phyloP scores from a whole-genome alignment of 2,113 vertebrate genomes.

The Nothocercus nigrocapillus region DNA sequence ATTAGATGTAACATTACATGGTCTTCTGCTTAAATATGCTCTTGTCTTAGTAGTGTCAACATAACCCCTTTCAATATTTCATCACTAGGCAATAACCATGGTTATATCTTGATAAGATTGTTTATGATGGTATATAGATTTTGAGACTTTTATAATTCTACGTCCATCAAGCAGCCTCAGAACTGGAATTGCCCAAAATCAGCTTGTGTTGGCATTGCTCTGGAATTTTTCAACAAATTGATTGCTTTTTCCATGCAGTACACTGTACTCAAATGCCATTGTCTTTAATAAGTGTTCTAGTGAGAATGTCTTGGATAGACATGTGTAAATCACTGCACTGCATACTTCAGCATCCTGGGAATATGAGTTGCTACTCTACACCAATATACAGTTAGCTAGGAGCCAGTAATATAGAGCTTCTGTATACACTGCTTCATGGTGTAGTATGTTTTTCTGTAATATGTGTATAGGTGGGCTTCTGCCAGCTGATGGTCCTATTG shows the following conservation, averaged over 20 bases:
- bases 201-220: neutral
- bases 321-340: neutral
- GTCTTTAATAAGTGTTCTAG: neutral
- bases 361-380: neutral
- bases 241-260: neutral
- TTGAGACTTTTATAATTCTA: neutral
- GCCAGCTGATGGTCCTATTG: neutral
- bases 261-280: neutral
- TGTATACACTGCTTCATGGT: neutral
- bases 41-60: neutral
- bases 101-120: neutral
- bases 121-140: neutral
- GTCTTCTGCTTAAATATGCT: neutral
- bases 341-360: neutral
- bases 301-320: neutral
- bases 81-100: neutral
- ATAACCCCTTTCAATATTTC: neutral
- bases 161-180: neutral
- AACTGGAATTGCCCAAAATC: neutral
- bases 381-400: neutral
- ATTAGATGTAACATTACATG: neutral
- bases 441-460: neutral
- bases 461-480: neutral
- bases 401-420: neutral
- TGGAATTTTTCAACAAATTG: neutral